Percentiles rank a stretch among this genome's conserved stretches.
These are phyloP conservation scores for Leptopilina myrica DNA, from an alignment of 2,888 invertebrate species.

Conservation along the genomic window DNA sequence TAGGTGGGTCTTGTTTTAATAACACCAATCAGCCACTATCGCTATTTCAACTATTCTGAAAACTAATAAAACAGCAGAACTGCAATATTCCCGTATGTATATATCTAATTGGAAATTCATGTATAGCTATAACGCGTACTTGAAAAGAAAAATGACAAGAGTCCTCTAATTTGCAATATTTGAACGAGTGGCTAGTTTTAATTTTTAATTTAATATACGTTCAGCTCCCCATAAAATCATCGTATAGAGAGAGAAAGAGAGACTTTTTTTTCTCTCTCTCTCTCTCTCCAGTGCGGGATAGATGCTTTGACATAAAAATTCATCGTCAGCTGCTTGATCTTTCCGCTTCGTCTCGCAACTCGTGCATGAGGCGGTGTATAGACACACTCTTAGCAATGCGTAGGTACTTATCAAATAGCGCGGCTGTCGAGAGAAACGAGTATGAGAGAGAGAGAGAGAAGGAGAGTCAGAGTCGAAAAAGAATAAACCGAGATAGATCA, in stretches of 20 bases:
- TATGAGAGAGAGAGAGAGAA: slow-evolving; percentile 51
- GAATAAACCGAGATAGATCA: slow-evolving; percentile 43
- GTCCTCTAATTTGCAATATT: slow-evolving; percentile 8
- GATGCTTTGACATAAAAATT: slow-evolving; percentile 55
- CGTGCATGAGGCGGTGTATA: slow-evolving; percentile 50
- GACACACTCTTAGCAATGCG: slow-evolving; percentile 51
- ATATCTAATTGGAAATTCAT: no score
- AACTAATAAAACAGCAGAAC: neutral
- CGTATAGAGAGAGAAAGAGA: neutral
- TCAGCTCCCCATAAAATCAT: slow-evolving; percentile 13
- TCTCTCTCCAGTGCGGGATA: neutral
- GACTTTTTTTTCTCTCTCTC: neutral
- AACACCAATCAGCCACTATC: no score
- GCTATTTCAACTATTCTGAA: no score
- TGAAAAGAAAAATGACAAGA: neutral
- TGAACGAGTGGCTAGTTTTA: slow-evolving; percentile 7
- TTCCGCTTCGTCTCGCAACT: slow-evolving; percentile 58
- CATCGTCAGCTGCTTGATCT: slow-evolving; percentile 65
- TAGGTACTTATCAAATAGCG: slow-evolving; percentile 60
- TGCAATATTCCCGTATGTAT: neutral
- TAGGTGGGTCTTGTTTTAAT: no score
- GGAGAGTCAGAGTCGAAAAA: slow-evolving; percentile 44
- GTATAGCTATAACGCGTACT: no score
- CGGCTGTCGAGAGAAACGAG: slow-evolving; percentile 50
- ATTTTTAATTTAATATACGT: slow-evolving; percentile 10